phyloP scores from a whole-genome alignment of 1,140 invertebrate genomes.

The Nilaparvata lugens region DNA sequence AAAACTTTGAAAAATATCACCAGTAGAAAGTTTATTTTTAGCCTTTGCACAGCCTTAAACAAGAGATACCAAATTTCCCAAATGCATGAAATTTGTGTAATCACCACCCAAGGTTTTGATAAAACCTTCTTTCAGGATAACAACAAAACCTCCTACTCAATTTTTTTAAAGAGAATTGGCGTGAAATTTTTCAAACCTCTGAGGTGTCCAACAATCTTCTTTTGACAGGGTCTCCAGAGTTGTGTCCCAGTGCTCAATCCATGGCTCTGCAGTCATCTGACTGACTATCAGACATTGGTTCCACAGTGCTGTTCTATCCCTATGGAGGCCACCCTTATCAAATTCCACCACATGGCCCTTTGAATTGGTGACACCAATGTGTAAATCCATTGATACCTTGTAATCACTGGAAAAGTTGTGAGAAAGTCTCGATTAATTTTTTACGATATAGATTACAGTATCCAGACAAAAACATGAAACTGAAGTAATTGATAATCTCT shows the following conservation, averaged over 20 bases:
- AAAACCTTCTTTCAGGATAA: no score
- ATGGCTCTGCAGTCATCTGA: constrained; percentile 41
- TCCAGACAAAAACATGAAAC: neutral
- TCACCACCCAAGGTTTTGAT: no score
- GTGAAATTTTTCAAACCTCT: constrained; percentile 33
- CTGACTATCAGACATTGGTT: constrained; percentile 60
- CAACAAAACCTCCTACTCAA: no score
- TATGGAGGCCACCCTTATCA: constrained; percentile 56
- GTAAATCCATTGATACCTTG: constrained; percentile 65
- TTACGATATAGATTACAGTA: neutral
- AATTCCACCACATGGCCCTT: constrained; percentile 65
- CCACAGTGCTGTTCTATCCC: constrained; percentile 45
- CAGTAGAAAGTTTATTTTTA: no score
- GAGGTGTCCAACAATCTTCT: constrained; percentile 51
- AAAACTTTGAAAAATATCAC: no score
- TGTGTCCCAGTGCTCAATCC: constrained; percentile 66
- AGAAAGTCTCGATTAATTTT: neutral
- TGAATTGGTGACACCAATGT: constrained; percentile 72
- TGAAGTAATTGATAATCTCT: neutral
- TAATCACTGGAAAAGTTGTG: constrained; percentile 50
- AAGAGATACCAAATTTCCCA: no score
- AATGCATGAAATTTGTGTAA: no score
- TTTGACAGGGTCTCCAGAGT: constrained; percentile 51
- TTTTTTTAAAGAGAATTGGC: no score
- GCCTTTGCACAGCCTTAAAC: no score